These are phyloP conservation scores for Prionailurus viverrinus DNA, from an alignment of 2,113 vertebrate species.

Conservation along the genomic window DNA sequence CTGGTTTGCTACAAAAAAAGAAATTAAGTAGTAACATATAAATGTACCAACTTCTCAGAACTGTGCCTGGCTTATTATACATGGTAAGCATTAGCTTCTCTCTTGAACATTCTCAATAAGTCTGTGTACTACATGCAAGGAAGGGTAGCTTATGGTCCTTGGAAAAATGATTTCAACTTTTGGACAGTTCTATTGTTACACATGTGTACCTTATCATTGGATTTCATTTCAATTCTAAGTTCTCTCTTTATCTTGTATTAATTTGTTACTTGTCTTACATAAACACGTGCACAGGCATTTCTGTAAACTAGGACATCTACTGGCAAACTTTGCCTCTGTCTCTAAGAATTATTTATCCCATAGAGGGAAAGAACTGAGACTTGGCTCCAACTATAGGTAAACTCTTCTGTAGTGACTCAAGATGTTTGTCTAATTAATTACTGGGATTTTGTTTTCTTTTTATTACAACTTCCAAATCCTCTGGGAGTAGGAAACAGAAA, in stretches of 20 bases:
- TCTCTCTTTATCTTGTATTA: slow-evolving; percentile 33
- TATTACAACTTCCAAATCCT: slow-evolving; percentile 16
- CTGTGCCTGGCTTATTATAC: not conserved
- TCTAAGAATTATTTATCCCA: not conserved
- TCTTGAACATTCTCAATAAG: not conserved
- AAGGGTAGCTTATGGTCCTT: not conserved
- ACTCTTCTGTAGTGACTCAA: not conserved
- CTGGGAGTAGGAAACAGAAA: not conserved
- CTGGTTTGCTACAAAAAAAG: not conserved
- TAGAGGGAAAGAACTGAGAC: not conserved
- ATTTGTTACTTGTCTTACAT: slow-evolving; percentile 54
- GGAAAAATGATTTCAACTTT: not conserved
- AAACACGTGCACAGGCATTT: not conserved
- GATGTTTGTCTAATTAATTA: slow-evolving; percentile 4
- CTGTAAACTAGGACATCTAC: not conserved
- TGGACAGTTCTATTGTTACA: not conserved
- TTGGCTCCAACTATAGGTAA: not conserved
- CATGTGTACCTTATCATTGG: not conserved
- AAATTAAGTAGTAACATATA: not conserved
- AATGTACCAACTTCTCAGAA: not conserved
- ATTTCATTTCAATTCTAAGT: slow-evolving; percentile 14
- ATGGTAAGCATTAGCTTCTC: not conserved
- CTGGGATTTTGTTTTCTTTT: slow-evolving; percentile 41
- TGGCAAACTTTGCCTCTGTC: not conserved
- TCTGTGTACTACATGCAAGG: not conserved